Percentiles rank a stretch among this genome's conserved stretches.
These are phyloP conservation scores for Ectropis grisescens DNA, from an alignment of 1,140 invertebrate genomes.

Conservation along the genomic window DNA sequence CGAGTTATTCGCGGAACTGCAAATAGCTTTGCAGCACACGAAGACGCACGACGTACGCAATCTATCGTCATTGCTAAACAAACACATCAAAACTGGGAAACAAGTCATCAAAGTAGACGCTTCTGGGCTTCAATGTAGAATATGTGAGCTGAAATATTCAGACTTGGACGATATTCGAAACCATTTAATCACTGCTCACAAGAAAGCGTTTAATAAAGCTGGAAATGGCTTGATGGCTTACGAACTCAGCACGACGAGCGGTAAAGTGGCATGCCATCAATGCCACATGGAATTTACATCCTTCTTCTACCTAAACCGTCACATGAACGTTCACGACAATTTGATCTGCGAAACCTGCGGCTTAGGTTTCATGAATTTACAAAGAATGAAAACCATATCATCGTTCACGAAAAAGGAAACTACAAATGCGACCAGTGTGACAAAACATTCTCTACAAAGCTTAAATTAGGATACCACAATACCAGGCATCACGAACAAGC, in stretches of 20 bases:
- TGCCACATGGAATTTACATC: slow-evolving; percentile 2
- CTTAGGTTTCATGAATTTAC: slow-evolving; percentile 45
- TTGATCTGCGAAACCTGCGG: no score
- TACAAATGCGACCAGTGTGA: slow-evolving; percentile 32
- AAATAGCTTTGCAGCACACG: slow-evolving; percentile 24
- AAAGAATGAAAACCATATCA: slow-evolving; percentile 40
- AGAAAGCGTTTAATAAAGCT: no score
- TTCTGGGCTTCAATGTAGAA: slow-evolving; percentile 32
- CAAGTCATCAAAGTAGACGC: slow-evolving; percentile 34
- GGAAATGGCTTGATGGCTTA: slow-evolving; percentile 40
- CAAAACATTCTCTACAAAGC: slow-evolving; percentile 45
- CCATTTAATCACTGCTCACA: slow-evolving; percentile 30
- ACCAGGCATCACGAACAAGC: slow-evolving; percentile 32
- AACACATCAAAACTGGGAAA: slow-evolving; percentile 32
- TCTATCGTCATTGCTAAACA: slow-evolving; percentile 18
- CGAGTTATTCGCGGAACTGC: slow-evolving; percentile 24
- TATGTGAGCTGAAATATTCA: slow-evolving; percentile 15
- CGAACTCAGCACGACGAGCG: slow-evolving; percentile 24
- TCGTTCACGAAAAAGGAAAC: slow-evolving; percentile 32
- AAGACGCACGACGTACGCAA: slow-evolving; percentile 8
- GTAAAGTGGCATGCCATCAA: slow-evolving; percentile 14
- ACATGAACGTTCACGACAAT: slow-evolving; percentile 8
- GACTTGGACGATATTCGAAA: slow-evolving; percentile 22
- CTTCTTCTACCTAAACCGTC: slow-evolving; percentile 5
- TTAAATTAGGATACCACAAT: slow-evolving; percentile 36